These are phyloP conservation scores for Falco naumanni DNA, from an alignment of 2,797 vertebrate species.

Conservation along the genomic window DNA sequence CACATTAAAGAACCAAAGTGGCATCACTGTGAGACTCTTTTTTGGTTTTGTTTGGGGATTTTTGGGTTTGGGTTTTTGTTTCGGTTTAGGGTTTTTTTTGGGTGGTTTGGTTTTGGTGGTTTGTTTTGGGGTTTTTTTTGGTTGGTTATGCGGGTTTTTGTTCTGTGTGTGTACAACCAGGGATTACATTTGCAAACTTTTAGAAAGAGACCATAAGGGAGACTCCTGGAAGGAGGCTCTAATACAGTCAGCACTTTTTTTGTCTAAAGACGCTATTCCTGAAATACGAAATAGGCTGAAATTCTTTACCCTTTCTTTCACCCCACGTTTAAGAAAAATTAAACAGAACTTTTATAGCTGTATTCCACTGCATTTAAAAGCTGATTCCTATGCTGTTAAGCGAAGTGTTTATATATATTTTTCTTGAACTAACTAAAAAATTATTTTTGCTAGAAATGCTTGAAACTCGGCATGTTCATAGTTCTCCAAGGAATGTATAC, in stretches of 20 bases:
- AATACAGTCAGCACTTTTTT: neutral
- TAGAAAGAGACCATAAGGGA: neutral
- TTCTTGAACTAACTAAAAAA: neutral
- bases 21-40: neutral
- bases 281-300: neutral
- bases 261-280: neutral
- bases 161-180: neutral
- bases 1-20: neutral
- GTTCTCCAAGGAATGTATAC: neutral
- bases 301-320: neutral
- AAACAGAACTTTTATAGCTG: neutral
- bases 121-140: neutral
- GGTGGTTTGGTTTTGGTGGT: too few species aligned
- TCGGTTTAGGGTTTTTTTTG: neutral
- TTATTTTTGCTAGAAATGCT: conserved; percentile 6
- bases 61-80: neutral
- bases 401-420: neutral
- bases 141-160: neutral
- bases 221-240: neutral
- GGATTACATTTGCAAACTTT: neutral
- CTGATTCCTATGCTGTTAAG: neutral
- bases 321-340: neutral
- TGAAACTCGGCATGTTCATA: neutral
- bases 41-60: neutral
- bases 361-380: neutral